Conservation (phyloP, 2,888 invertebrate species). For the Dexiosoma caninum region DNA sequence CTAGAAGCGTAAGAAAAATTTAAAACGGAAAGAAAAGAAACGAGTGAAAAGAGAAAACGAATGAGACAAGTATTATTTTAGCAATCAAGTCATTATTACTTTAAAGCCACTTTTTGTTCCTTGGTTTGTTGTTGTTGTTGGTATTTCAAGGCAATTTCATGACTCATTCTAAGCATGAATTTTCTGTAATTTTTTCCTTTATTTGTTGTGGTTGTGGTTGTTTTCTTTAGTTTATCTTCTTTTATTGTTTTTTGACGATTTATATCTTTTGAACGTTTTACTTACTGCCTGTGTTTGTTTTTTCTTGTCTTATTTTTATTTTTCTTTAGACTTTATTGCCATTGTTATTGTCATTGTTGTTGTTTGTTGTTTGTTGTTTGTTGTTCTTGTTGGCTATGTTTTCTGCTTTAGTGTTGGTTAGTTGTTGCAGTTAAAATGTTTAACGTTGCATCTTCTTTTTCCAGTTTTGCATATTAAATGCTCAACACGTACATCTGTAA, state of each 20-base stretch:
- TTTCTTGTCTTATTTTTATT: slow-evolving; percentile 13
- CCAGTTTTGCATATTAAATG: slow-evolving; percentile 57
- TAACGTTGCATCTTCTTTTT: slow-evolving; percentile 39
- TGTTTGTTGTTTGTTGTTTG: no score
- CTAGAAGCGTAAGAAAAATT: slow-evolving; percentile 15
- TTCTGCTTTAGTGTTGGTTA: not conserved
- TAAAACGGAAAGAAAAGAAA: slow-evolving; percentile 20
- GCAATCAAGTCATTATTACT: slow-evolving; percentile 27
- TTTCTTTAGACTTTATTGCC: slow-evolving; percentile 18
- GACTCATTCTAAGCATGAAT: slow-evolving; percentile 59
- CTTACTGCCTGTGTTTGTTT: not conserved
- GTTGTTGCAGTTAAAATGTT: slow-evolving; percentile 15
- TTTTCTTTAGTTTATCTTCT: not conserved
- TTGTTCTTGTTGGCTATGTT: no score
- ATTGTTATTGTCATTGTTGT: not conserved
- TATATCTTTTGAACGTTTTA: slow-evolving; percentile 58
- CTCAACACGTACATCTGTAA: slow-evolving; percentile 55
- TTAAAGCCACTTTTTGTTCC: slow-evolving; percentile 38
- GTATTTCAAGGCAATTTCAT: slow-evolving; percentile 33
- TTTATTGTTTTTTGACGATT: slow-evolving; percentile 52
- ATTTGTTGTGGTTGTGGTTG: not conserved
- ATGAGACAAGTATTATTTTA: not conserved
- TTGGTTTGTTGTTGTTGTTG: no score
- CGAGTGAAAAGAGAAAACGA: not conserved
- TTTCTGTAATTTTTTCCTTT: slow-evolving; percentile 14